Percentiles rank a stretch among this genome's conserved stretches.
phyloP scores from a whole-genome alignment of 2,888 invertebrate species.

The Pseudococcus jackbeardsleyi region DNA sequence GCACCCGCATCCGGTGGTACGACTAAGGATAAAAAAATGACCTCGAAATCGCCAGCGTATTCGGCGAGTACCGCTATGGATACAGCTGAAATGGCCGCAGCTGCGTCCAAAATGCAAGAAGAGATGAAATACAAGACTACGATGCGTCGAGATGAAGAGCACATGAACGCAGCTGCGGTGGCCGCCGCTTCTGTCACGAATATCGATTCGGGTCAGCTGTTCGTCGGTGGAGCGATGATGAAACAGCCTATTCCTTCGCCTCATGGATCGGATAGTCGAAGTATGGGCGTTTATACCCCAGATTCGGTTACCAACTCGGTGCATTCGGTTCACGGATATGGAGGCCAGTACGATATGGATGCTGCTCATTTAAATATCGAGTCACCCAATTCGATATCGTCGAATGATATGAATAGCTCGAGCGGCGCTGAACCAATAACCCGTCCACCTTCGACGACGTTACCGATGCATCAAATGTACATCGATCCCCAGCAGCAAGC shows the following conservation, averaged over 20 bases:
- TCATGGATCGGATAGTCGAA: slow-evolving; percentile 77
- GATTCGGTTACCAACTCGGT: slow-evolving; percentile 88
- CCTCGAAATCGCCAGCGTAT: not conserved
- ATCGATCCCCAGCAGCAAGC: slow-evolving; percentile 30
- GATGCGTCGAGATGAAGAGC: slow-evolving; percentile 21
- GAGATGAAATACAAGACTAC: slow-evolving; percentile 49
- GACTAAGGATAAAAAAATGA: not conserved
- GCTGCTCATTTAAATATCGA: slow-evolving; percentile 85
- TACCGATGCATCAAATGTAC: slow-evolving; percentile 60
- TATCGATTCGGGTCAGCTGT: not conserved
- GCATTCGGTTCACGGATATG: slow-evolving; percentile 81
- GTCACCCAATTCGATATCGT: slow-evolving; percentile 81
- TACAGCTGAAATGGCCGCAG: not conserved
- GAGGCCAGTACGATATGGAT: slow-evolving; percentile 84
- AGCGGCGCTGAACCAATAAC: not conserved
- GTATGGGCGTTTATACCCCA: slow-evolving; percentile 88
- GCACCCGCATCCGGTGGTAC: not conserved
- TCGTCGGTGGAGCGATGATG: not conserved
- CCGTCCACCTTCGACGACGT: slow-evolving; percentile 19
- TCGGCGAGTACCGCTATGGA: not conserved
- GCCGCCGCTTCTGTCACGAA: not conserved
- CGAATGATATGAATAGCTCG: slow-evolving; percentile 76
- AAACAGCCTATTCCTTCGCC: slow-evolving; percentile 69
- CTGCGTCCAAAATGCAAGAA: not conserved
- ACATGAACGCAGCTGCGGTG: not conserved